These are phyloP conservation scores for Saiga tatarica DNA, from an alignment of 2,113 vertebrate species.

Conservation along the genomic window DNA sequence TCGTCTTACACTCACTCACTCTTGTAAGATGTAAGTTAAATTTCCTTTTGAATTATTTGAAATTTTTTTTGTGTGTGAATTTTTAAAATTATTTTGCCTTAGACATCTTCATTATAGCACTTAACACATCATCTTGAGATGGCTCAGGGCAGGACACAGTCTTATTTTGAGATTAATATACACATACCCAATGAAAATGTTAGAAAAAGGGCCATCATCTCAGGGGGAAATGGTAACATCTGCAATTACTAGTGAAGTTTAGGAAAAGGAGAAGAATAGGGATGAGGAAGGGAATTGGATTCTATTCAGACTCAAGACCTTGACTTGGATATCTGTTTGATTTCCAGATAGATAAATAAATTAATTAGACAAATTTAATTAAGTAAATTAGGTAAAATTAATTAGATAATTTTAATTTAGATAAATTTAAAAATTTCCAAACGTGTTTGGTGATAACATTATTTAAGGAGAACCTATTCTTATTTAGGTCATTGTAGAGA, in stretches of 20 bases:
- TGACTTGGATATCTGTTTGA: not conserved
- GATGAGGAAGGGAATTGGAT: not conserved
- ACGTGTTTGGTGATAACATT: not conserved
- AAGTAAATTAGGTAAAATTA: not conserved
- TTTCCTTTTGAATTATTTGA: not conserved
- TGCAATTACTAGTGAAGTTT: not conserved
- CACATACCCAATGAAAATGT: not conserved
- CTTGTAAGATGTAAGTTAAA: not conserved
- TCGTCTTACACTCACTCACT: not conserved
- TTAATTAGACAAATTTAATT: not conserved
- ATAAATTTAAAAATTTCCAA: conserved; percentile 13
- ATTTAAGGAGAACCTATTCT: conserved; percentile 19
- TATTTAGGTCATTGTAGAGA: not conserved
- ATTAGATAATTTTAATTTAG: not conserved
- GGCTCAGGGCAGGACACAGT: not conserved
- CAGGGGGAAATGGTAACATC: not conserved
- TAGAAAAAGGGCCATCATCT: not conserved
- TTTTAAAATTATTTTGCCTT: not conserved
- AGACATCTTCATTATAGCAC: not conserved
- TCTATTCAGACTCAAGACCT: not conserved
- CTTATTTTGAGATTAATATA: not conserved
- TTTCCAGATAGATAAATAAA: not conserved
- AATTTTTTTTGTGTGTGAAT: not conserved
- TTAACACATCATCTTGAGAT: not conserved
- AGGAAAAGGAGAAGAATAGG: not conserved